Evolutionary conservation across 2,888 invertebrate genomes (phyloP).

Genomic region (Alloplasta piceator): DNA sequence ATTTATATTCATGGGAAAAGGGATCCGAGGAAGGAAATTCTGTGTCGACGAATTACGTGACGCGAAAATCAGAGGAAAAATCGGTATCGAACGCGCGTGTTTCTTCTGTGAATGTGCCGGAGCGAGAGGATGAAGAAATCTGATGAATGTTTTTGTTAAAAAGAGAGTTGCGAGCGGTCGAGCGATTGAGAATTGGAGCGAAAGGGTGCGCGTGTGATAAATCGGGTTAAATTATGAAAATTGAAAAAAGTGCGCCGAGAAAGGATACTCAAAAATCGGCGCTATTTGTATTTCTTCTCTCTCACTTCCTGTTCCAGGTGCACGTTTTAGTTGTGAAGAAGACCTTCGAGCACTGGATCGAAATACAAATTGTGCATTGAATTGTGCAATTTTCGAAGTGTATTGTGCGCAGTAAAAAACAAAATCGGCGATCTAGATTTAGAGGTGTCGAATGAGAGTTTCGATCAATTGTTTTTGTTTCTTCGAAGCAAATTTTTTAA

Average conservation of each 20-base stretch:
- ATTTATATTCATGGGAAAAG: no score
- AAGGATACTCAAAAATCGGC: conserved; percentile 4
- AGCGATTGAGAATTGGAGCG: conserved; percentile 18
- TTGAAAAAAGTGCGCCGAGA: conserved; percentile 46
- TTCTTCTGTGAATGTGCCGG: conserved; percentile 29
- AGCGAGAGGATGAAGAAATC: conserved; percentile 36
- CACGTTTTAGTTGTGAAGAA: not conserved
- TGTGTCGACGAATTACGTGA: conserved; percentile 38
- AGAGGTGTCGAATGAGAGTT: no score
- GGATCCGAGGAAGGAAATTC: not conserved
- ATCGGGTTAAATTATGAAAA: conserved; percentile 31
- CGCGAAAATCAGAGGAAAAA: conserved; percentile 21
- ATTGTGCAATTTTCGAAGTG: conserved; percentile 4
- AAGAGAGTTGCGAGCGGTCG: conserved; percentile 34
- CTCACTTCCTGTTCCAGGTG: not conserved
- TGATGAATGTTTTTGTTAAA: not conserved
- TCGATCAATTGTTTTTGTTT: no score
- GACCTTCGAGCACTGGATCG: not conserved
- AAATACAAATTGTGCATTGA: not conserved
- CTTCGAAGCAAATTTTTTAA: no score
- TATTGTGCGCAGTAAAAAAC: no score
- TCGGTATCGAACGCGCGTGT: conserved; percentile 45
- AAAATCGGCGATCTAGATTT: no score
- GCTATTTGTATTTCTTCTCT: not conserved
- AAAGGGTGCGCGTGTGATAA: conserved; percentile 24